A percentile compares a stretch with the other conserved stretches of the same genome.
phyloP scores from a whole-genome alignment of 2,888 invertebrate species.

The Drosophila vallismaia region DNA sequence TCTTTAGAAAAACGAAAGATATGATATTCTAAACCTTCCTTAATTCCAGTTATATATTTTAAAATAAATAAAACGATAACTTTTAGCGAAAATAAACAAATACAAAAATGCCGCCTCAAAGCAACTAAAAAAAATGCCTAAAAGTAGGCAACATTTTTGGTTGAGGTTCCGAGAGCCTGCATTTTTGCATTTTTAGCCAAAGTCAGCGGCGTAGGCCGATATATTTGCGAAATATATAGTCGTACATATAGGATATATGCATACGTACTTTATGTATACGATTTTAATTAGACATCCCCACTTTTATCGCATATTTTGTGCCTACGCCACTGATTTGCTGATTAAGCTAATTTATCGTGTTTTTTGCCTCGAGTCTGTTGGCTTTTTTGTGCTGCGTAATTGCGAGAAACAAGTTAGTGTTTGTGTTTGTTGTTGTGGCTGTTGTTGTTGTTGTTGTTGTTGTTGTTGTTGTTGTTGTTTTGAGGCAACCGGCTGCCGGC shows the following conservation, averaged over 20 bases:
- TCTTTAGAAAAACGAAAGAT: too few species aligned
- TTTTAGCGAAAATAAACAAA: too few species aligned
- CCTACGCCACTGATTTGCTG: constrained; percentile 13
- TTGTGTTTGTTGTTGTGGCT: constrained; percentile 2
- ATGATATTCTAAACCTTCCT: too few species aligned
- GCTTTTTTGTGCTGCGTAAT: constrained; percentile 39
- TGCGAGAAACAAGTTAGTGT: constrained; percentile 33
- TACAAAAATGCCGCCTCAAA: neutral
- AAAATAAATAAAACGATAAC: too few species aligned
- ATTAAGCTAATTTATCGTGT: constrained; percentile 36
- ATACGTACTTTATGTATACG: neutral
- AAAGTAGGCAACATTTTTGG: constrained; percentile 53
- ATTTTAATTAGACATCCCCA: neutral
- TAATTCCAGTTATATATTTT: too few species aligned
- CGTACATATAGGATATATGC: neutral
- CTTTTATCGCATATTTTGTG: neutral
- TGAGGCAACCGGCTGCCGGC: constrained; percentile 18
- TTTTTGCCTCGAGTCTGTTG: constrained; percentile 1
- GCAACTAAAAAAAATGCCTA: constrained; percentile 40
- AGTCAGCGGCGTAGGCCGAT: neutral
- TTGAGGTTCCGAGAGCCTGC: neutral
- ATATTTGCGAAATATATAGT: neutral
- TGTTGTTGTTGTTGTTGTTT: constrained; percentile 2
- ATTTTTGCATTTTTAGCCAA: constrained; percentile 9
- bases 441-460: neutral